Evolutionary conservation across 30 jellyfish, hydroid and myxozoan genomes (phyloP).

Genomic region (Aurelia coerulea): DNA sequence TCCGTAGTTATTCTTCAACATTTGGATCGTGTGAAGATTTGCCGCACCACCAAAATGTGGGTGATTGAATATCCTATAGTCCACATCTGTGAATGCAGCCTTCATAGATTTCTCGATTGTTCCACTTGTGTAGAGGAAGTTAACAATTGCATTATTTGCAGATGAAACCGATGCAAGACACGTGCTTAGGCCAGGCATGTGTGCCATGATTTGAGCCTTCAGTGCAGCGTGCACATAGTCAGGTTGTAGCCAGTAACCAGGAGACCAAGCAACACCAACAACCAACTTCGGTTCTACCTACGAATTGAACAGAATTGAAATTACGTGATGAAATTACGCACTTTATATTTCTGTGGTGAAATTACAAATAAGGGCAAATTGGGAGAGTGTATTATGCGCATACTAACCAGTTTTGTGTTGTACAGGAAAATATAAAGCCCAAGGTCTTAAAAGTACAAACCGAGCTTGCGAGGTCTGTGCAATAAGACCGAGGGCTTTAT

Average conservation of each 20-base stretch:
- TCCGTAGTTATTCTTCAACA: slow-evolving; percentile 43
- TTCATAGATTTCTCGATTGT: slow-evolving; percentile 39
- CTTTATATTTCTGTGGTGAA: too few relatives aligned
- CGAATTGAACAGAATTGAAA: too few relatives aligned
- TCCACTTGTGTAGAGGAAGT: slow-evolving; percentile 45
- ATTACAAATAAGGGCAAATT: too few relatives aligned
- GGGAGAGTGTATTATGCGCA: too few relatives aligned
- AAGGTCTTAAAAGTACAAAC: too few relatives aligned
- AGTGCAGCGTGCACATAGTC: background rate
- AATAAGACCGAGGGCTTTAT: too few relatives aligned
- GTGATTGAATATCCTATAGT: slow-evolving; percentile 22
- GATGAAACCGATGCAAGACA: slow-evolving; percentile 38
- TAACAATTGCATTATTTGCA: slow-evolving; percentile 5
- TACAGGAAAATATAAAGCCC: too few relatives aligned
- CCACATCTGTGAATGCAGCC: slow-evolving; percentile 46
- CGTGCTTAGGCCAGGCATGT: slow-evolving; percentile 18
- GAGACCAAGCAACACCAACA: slow-evolving; percentile 31
- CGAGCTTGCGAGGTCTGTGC: too few relatives aligned
- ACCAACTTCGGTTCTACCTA: slow-evolving; percentile 19
- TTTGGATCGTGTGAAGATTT: slow-evolving; percentile 13
- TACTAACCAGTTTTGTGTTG: too few relatives aligned
- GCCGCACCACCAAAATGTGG: slow-evolving; percentile 14
- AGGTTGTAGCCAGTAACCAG: slow-evolving; percentile 30
- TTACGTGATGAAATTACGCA: too few relatives aligned
- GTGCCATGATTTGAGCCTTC: background rate